phyloP scores from a whole-genome alignment of 2,888 invertebrate species.

The Chouioia cunea region DNA sequence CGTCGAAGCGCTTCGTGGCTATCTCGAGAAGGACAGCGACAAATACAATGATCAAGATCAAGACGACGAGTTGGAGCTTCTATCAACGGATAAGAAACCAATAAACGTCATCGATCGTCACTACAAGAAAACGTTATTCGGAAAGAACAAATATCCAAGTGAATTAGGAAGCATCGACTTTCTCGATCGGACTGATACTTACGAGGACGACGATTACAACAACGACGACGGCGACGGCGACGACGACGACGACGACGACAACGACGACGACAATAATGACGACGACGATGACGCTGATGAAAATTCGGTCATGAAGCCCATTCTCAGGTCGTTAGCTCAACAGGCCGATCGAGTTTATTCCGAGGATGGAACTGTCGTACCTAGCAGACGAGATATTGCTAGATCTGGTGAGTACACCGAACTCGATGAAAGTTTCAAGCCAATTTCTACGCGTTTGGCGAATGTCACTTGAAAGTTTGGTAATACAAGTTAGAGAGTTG shows the following conservation, averaged over 20 bases:
- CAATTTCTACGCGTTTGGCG: too few relatives aligned
- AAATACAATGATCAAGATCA: conserved; percentile 3
- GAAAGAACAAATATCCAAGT: conserved; percentile 53
- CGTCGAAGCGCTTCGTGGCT: conserved; percentile 18
- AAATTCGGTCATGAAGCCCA: conserved; percentile 15
- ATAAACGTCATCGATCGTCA: conserved; percentile 33
- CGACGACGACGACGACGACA: conserved; percentile 27
- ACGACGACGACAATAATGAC: conserved; percentile 35
- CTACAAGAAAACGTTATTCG: conserved; percentile 55
- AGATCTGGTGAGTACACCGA: conserved; percentile 46
- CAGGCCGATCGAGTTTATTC: conserved; percentile 52
- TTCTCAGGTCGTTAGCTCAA: conserved; percentile 25
- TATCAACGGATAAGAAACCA: conserved; percentile 5
- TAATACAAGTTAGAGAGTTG: too few relatives aligned
- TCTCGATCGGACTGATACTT: not conserved
- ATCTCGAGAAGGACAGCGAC: conserved; percentile 7
- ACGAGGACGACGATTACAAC: not conserved
- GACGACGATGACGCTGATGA: conserved; percentile 30
- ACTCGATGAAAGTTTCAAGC: too few relatives aligned
- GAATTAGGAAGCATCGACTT: not conserved
- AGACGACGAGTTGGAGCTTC: conserved; percentile 24
- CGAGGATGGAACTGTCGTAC: conserved; percentile 59
- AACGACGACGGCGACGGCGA: conserved; percentile 15
- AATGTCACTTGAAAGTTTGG: too few relatives aligned
- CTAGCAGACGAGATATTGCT: conserved; percentile 51